Conservation (phyloP, 2,113 vertebrate species). For the Chionodraco myersi region DNA sequence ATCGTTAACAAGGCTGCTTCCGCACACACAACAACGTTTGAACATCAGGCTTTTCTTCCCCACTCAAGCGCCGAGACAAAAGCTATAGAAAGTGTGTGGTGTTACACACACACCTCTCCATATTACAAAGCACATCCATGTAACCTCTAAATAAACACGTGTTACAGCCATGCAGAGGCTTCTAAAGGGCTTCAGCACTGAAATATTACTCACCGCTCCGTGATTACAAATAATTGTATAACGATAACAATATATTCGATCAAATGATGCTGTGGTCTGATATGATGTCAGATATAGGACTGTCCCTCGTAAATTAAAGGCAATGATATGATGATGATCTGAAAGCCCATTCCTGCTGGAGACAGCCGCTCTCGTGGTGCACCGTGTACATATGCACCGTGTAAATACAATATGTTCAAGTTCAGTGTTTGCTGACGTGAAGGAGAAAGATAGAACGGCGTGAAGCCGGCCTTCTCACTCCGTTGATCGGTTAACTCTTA, state of each 20-base stretch:
- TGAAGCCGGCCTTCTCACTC: background rate
- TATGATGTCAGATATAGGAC: background rate
- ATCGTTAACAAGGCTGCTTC: background rate
- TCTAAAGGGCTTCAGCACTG: background rate
- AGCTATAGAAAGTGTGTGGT: background rate
- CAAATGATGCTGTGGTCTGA: background rate
- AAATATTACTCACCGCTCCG: background rate
- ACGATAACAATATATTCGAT: background rate
- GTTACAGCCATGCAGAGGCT: background rate
- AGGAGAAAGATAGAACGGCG: background rate
- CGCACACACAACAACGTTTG: background rate
- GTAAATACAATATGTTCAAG: background rate
- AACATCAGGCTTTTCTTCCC: background rate
- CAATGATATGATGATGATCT: background rate
- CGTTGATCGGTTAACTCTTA: background rate
- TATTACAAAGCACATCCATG: background rate
- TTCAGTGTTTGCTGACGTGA: background rate
- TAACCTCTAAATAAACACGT: constrained; percentile 1
- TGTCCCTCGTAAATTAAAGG: background rate
- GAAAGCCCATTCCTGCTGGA: background rate
- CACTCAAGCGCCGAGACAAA: background rate
- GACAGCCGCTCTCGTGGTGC: background rate
- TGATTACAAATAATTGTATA: background rate
- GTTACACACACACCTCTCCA: background rate
- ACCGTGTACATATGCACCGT: no score